A percentile compares a stretch with the other conserved stretches of the same genome.
Evolutionary conservation across 1,140 invertebrate genomes (phyloP).

Genomic region (Paramacrobiotus metropolitanus): DNA sequence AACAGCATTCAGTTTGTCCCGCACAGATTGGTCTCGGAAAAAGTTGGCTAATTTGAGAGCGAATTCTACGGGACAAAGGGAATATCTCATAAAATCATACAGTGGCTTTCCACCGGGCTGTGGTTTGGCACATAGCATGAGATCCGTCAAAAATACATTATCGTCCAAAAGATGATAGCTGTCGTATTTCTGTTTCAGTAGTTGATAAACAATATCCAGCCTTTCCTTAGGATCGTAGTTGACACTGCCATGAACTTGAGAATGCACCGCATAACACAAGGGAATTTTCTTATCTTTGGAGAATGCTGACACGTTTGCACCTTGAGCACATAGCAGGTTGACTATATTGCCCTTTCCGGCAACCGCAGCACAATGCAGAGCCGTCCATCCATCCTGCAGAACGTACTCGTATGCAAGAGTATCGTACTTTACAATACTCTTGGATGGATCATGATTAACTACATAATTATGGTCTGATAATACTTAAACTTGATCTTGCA

Average conservation of each 20-base stretch:
- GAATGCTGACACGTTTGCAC: conserved; percentile 65
- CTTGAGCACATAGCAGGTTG: conserved; percentile 74
- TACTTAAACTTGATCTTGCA: too few relatives aligned
- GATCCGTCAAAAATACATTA: conserved; percentile 73
- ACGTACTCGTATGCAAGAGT: too few relatives aligned
- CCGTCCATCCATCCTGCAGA: conserved; percentile 68
- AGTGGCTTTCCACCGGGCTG: conserved; percentile 86
- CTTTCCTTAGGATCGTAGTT: conserved; percentile 32
- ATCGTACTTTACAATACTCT: too few relatives aligned
- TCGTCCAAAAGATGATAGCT: conserved; percentile 91
- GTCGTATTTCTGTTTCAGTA: conserved; percentile 90
- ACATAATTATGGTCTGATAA: too few relatives aligned
- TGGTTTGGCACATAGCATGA: conserved; percentile 94
- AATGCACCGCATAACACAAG: conserved; percentile 85
- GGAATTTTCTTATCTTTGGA: conserved; percentile 56
- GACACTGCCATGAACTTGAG: conserved; percentile 27
- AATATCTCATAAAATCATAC: conserved; percentile 83
- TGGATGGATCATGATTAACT: too few relatives aligned
- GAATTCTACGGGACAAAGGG: conserved; percentile 85
- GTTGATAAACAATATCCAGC: conserved; percentile 74
- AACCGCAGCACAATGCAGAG: conserved; percentile 79
- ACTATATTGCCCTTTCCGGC: conserved; percentile 85
- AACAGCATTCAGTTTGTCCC: conserved; percentile 89
- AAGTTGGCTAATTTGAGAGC: conserved; percentile 81
- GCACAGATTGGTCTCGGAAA: conserved; percentile 15